Base-by-base conservation (phyloP, 2,888 invertebrate species). In the Eristalis pertinax region DNA sequence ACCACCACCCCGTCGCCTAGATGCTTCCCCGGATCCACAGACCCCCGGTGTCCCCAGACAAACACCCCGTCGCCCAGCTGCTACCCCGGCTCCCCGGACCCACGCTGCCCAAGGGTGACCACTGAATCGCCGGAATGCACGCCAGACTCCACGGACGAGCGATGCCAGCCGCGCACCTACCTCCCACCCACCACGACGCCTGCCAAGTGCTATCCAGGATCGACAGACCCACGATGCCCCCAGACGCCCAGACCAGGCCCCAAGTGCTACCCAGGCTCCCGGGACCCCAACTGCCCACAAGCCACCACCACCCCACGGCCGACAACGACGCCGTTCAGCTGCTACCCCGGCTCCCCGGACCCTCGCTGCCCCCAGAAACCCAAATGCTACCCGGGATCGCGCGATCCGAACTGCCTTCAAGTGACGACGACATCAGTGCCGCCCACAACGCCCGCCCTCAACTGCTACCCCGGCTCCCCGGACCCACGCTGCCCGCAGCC, bases 21-120 rank as follows among this genome's bases (percentile, higher is more conserved):
- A 3, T 56, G 56, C 56, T 56, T 22, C 10, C 22, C 56, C 2
- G 56, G 56, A 1, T 56, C 56, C 4, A 2, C 56, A 1, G 56
- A 56, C 13, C 56, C 22, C 8, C 19, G 56, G 19, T 56, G 56
- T 56, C 56, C 22, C 3, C 56, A 56, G 91, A 22, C 90, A 4
- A 50, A 79, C 3, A 89, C 90, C 3, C 87, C 90, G 4, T 91
- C 89, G 15, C 89, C 90, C 8, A 87, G 90, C 24, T 93, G 93
- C 60, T 92, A 90, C 69, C 92, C 92, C 1, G 93, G 93, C 13
- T 90, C 91, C 69, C 91, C 89, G 10, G 93, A 94, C 89, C 92
- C 93, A 0, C 89, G 93, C 35, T 91, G 92, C 29, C 90, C 90
- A 4, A 86, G 89, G 70, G 73, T 56, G 89, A 89, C 2, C 24